These are phyloP conservation scores for Hylaea fasciaria DNA, from an alignment of 2,888 invertebrate species.

Conservation along the genomic window DNA sequence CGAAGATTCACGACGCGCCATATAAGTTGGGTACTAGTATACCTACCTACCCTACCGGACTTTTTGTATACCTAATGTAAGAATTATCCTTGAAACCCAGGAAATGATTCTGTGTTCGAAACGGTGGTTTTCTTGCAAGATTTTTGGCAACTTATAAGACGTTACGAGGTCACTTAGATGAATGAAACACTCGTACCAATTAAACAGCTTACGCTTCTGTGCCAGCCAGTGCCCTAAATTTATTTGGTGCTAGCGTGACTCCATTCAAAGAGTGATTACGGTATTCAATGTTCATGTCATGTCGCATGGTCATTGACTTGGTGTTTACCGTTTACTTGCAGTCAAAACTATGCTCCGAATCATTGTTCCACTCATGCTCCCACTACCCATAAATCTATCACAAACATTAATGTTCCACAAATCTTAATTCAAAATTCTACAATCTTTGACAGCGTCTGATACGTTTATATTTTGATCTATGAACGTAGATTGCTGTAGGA, in stretches of 20 bases:
- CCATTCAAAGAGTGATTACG: conserved; percentile 62
- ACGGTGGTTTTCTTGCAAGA: conserved; percentile 25
- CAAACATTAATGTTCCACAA: background rate
- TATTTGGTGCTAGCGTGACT: conserved; percentile 53
- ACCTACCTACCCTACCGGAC: conserved; percentile 25
- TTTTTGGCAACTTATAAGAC: conserved; percentile 20
- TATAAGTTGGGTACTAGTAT: too few relatives aligned
- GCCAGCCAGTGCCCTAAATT: conserved; percentile 56
- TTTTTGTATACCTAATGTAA: conserved; percentile 30
- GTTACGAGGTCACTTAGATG: conserved; percentile 38
- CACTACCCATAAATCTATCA: background rate
- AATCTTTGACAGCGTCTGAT: background rate
- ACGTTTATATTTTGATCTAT: conserved; percentile 44
- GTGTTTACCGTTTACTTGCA: conserved; percentile 64
- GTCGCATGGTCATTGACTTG: conserved; percentile 73
- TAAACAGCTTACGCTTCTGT: conserved; percentile 32
- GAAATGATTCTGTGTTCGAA: conserved; percentile 43
- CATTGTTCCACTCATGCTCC: conserved; percentile 43
- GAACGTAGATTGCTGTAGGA: conserved; percentile 39
- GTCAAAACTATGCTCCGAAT: conserved; percentile 46
- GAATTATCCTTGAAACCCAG: conserved; percentile 50
- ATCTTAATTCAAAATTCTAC: background rate
- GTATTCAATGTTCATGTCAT: conserved; percentile 67
- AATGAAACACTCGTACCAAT: conserved; percentile 31
- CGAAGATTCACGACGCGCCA: too few relatives aligned